Evolutionary conservation across 2,113 vertebrate genomes (phyloP).

Genomic region (Dolichotis patagonum): DNA sequence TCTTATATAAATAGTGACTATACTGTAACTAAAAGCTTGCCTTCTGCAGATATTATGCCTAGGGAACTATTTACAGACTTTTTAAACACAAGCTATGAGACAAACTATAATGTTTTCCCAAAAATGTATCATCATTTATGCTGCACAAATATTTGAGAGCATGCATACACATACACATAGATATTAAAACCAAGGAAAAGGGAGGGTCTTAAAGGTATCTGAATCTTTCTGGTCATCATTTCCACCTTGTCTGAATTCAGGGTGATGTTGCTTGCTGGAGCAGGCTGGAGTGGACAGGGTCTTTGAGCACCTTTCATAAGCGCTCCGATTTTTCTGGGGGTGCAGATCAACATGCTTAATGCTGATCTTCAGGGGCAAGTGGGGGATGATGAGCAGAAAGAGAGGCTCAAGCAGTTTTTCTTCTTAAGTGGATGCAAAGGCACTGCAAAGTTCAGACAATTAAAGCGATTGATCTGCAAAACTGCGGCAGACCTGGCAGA

Average conservation of each 20-base stretch:
- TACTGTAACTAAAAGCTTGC: neutral
- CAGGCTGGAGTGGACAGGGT: neutral
- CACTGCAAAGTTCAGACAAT: neutral
- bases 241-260: neutral
- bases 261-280: neutral
- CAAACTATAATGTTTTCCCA: constrained; percentile 25
- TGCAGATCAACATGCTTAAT: neutral
- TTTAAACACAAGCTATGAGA: neutral
- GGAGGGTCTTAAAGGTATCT: neutral
- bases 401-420: neutral
- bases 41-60: neutral
- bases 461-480: constrained; percentile 48
- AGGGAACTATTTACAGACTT: neutral
- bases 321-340: neutral
- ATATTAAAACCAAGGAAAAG: neutral
- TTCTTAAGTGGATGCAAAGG: neutral
- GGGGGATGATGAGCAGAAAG: neutral
- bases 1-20: neutral
- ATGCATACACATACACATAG: neutral
- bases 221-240: neutral
- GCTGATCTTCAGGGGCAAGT: neutral
- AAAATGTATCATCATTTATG: neutral
- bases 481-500: neutral
- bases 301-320: no score
- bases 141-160: neutral